A percentile compares a stretch with the other conserved stretches of the same genome.
phyloP scores from a whole-genome alignment of 2,113 vertebrate species.

The Cochlearius cochlearius region DNA sequence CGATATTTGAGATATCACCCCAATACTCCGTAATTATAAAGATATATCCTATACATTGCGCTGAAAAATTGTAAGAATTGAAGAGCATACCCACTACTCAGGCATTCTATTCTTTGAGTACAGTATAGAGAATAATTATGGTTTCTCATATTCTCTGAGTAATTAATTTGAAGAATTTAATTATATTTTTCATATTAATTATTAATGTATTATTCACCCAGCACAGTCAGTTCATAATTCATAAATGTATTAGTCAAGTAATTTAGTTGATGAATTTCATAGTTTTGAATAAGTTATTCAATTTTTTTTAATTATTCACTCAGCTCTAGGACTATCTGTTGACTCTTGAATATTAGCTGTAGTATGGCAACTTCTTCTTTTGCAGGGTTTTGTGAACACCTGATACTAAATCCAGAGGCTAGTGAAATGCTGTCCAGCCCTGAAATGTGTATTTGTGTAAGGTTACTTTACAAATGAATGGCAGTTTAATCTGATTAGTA shows the following conservation, averaged over 20 bases:
- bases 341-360: not conserved
- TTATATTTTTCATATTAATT: conserved; percentile 72
- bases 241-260: conserved; percentile 68
- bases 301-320: conserved; percentile 61
- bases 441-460: not conserved
- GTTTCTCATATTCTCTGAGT: conserved; percentile 60
- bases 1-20: not conserved
- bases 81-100: not conserved
- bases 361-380: not conserved
- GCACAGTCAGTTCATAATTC: conserved; percentile 60
- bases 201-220: conserved; percentile 68
- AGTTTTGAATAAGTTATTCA: conserved; percentile 65
- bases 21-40: not conserved
- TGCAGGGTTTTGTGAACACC: not conserved
- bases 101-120: conserved; percentile 50
- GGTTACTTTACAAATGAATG: not conserved
- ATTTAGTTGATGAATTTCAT: conserved; percentile 69
- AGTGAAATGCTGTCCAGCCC: not conserved
- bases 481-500: not conserved
- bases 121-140: conserved; percentile 57
- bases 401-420: not conserved
- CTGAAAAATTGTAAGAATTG: not conserved
- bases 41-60: not conserved
- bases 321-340: conserved; percentile 4
- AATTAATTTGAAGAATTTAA: conserved; percentile 72